Conservation (phyloP, 2,888 invertebrate species). For the Drosophila sordidapex region DNA sequence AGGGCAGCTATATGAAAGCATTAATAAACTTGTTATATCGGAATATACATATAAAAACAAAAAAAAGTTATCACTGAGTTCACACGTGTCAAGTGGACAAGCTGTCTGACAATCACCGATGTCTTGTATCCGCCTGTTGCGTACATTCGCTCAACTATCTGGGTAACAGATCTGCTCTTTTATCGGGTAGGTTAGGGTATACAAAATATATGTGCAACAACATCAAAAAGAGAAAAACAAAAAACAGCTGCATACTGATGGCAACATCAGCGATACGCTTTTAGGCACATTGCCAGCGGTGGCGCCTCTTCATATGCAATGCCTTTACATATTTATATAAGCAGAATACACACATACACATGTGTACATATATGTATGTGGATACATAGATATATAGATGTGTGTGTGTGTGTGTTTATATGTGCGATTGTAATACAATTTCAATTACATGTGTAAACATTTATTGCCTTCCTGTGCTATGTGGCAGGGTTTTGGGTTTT, state of each 20-base stretch:
- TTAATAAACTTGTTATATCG: too few species aligned
- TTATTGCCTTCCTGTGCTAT: conserved; percentile 61
- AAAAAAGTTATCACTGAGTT: not conserved
- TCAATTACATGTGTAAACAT: conserved; percentile 78
- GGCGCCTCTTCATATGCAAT: conserved; percentile 33
- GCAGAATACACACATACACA: conserved; percentile 1
- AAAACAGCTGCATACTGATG: conserved; percentile 54
- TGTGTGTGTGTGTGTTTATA: conserved; percentile 21
- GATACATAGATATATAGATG: not conserved
- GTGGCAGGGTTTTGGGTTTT: conserved; percentile 21
- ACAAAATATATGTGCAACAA: not conserved
- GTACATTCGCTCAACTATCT: not conserved
- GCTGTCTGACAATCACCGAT: not conserved
- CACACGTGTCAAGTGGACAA: not conserved
- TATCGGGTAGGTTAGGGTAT: conserved; percentile 15
- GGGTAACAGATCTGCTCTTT: not conserved
- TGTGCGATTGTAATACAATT: conserved; percentile 75
- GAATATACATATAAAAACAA: not conserved
- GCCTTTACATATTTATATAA: conserved; percentile 31
- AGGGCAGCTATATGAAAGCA: not conserved
- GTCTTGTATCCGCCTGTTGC: not conserved
- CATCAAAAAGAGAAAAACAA: conserved; percentile 1
- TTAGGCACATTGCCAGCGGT: conserved; percentile 51
- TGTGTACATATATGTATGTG: not conserved
- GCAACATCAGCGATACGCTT: conserved; percentile 69